Evolutionary conservation across 1,140 invertebrate species (phyloP).

Genomic region (Galleria mellonella): DNA sequence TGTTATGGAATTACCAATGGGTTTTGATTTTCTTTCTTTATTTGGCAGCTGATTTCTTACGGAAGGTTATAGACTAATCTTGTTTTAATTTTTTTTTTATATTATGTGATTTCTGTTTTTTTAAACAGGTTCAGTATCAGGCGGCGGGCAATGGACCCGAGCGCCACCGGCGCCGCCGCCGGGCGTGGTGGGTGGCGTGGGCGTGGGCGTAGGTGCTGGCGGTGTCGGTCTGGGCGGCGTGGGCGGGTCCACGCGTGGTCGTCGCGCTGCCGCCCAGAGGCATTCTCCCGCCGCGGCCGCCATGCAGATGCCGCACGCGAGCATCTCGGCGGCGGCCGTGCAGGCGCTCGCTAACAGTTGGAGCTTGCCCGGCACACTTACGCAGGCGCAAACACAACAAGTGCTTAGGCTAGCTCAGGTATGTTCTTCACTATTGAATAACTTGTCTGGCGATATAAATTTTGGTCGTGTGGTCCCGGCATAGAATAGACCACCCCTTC

Average conservation of each 20-base stretch:
- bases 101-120: not conserved
- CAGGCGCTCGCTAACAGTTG: constrained; percentile 64
- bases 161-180: constrained; percentile 65
- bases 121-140: constrained; percentile 48
- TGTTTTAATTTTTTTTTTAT: too few relatives aligned
- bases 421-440: not conserved
- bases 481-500: too few relatives aligned
- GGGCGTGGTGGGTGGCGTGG: constrained; percentile 28
- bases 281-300: constrained; percentile 41
- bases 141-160: constrained; percentile 65
- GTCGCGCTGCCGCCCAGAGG: constrained; percentile 30
- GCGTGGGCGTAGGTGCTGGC: constrained; percentile 26
- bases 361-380: constrained; percentile 49
- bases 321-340: constrained; percentile 52
- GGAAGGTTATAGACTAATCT: too few relatives aligned
- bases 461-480: too few relatives aligned
- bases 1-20: too few relatives aligned
- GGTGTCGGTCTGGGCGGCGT: constrained; percentile 23
- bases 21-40: too few relatives aligned
- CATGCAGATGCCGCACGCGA: constrained; percentile 56
- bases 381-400: constrained; percentile 64
- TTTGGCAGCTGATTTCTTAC: too few relatives aligned
- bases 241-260: constrained; percentile 32
- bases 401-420: constrained; percentile 67
- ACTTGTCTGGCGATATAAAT: too few relatives aligned